Base-by-base conservation (phyloP, 2,888 invertebrate genomes). In the Chydorus sphaericus region DNA sequence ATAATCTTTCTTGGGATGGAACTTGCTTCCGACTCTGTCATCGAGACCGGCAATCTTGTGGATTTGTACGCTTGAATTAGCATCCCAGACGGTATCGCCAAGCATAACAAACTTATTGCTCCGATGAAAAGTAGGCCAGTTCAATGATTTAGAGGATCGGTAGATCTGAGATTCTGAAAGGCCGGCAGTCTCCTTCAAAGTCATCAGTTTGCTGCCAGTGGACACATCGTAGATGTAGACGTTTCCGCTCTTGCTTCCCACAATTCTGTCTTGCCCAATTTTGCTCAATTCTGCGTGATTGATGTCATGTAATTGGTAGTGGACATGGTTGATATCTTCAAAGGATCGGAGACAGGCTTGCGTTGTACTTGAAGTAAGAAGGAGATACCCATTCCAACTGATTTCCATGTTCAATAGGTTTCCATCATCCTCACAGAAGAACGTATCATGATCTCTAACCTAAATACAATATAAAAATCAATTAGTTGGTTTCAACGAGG, bases 241-340 rank as follows among this genome's bases (percentile, higher is more conserved):
- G 26, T 77, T 78, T 68, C 86, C 86, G 20, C 80, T 81, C 68
- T 84, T 85, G 0, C 96, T 96, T 58, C 92, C 94, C 54, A 97
- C 80, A 56, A 94, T 80, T 60, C 83, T 78, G 64, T 93, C 91
- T 69, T 92, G 88, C 0, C 77, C 71, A 61, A 82, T 71, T 69
- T 92, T 91, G 62, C 87, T 87, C 70, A 94, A 94, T 68, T 94
- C 93, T 31, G 89, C 85, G 68, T 92, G 86, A 63, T 88, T 86
- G 62, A 94, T 91, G 61, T 84, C 82, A 63, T 85, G 81, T 62
- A 58, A 50, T 72, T 55, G 78, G 74, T 66, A 82, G 80, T 79
- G 72, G 64, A 78, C 74, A 58, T 80, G 78, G 62, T 78, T 79
- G 23, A 62, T 59, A 49, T 69, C 67, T 59, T 76, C 76, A 62